phyloP scores from a whole-genome alignment of 2,797 vertebrate species.

The Petrocephalus sullivani region DNA sequence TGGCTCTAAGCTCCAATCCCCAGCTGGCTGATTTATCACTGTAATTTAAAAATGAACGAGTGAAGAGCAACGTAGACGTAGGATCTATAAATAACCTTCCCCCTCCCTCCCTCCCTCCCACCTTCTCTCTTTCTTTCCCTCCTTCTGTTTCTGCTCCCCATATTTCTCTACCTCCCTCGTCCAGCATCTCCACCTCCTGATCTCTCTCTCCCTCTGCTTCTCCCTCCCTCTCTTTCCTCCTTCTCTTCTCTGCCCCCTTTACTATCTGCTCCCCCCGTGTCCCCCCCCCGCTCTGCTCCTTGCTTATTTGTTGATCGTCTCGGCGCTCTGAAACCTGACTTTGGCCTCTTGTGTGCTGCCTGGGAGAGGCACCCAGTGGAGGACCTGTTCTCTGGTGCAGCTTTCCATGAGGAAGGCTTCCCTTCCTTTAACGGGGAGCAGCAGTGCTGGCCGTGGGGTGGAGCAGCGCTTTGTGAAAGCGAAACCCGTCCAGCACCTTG shows the following conservation, averaged over 20 bases:
- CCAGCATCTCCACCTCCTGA: background rate
- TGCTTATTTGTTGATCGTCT: background rate
- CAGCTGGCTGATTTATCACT: slow-evolving; percentile 24
- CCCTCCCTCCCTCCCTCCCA: background rate
- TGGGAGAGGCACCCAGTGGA: background rate
- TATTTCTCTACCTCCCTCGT: background rate
- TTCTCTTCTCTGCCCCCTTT: too few relatives aligned
- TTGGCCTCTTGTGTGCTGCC: background rate
- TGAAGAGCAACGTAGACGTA: slow-evolving; percentile 3
- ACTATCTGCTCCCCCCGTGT: background rate
- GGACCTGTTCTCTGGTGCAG: background rate
- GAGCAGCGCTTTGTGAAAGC: background rate
- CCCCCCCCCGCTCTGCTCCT: background rate
- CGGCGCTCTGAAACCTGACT: background rate
- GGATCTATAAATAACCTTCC: slow-evolving; percentile 16
- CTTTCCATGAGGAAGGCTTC: background rate
- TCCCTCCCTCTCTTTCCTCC: too few relatives aligned
- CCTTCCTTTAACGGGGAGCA: background rate
- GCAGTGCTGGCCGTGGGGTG: background rate
- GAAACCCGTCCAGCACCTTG: background rate
- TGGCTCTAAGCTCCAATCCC: slow-evolving; percentile 9
- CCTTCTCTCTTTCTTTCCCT: background rate
- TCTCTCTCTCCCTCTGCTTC: background rate
- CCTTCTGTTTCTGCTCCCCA: background rate
- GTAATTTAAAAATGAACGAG: slow-evolving; percentile 22